Evolutionary conservation across 2,888 invertebrate species (phyloP).

Genomic region (Leptinotarsa tumamoca): DNA sequence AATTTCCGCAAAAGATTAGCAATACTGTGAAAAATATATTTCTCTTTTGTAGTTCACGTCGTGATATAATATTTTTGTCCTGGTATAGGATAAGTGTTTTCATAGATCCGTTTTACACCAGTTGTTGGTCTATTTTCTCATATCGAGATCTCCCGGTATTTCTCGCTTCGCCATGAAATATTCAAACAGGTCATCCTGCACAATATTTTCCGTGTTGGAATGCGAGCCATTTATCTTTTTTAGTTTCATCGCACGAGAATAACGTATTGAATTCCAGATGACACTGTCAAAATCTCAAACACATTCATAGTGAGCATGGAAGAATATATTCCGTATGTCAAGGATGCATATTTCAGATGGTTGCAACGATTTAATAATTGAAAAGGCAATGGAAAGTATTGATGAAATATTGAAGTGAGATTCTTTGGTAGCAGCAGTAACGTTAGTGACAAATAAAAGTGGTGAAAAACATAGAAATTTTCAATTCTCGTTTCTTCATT

Average conservation of each 20-base stretch:
- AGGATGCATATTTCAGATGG: background rate
- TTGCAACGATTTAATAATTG: background rate
- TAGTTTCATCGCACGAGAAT: slow-evolving; percentile 11
- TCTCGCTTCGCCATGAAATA: slow-evolving; percentile 15
- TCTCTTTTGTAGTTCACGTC: background rate
- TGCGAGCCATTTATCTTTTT: slow-evolving; percentile 13
- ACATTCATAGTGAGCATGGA: background rate
- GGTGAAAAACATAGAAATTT: too few relatives aligned
- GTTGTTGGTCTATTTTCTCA: background rate
- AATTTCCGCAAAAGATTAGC: too few relatives aligned
- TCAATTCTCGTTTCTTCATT: too few relatives aligned
- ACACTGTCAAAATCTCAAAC: slow-evolving; percentile 6
- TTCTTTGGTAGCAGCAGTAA: too few relatives aligned
- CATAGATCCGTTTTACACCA: background rate
- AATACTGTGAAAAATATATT: too few relatives aligned
- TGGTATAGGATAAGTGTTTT: too few relatives aligned
- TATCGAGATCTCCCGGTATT: background rate
- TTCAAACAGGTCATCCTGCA: slow-evolving; percentile 10
- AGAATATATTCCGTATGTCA: background rate
- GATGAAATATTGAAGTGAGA: too few relatives aligned
- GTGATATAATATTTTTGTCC: background rate
- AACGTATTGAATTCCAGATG: slow-evolving; percentile 9
- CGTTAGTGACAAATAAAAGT: too few relatives aligned
- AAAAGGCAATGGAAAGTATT: background rate
- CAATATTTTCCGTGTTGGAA: slow-evolving; percentile 16